Evolutionary conservation across 2,113 vertebrate genomes (phyloP), one percentile per base, ranked within the genome.

Genomic region (Lophius piscatorius): DNA sequence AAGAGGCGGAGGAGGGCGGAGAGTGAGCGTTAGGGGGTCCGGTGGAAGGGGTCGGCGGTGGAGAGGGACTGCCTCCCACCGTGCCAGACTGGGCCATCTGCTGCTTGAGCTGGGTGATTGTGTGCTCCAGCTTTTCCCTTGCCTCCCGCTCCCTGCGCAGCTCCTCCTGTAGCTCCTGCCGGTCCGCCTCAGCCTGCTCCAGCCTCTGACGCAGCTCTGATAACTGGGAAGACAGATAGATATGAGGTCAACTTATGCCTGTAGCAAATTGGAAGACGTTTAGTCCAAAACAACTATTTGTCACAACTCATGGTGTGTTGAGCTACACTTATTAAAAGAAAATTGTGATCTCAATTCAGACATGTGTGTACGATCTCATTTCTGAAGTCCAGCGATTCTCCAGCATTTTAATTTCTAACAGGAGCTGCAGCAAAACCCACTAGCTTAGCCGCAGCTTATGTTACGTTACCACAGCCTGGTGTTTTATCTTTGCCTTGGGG

Each of bases 161-260:
- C 63, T 98, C 96, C 47, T 96, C 96, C 49, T 98, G 96, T 64
- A 98, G 94, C 66, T 98, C 95, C 81, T 93, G 92, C n/a, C 97
- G 92, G 22, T 98, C 97, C 0, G 93, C 92, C 87, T 98, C 96
- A 0, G 96, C 96, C 0, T 91, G 93, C 70, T 97, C 95, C 88
- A 99, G 40, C 63, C 96, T 91, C 85, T 93, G 93, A 38, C 93
- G 92, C 73, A 98, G 66, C 76, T 98, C 95, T 22, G 93, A 93
- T 76, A 99, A 86, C 97, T 99, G 5, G 29, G n/a, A 49, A 36
- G 14, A 26, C 24, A 31, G 34, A 29, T 9, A 26, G 38, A 54
- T 4, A 40, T 8, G 24, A 67, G 57, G 52, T 61, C 33, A 48
- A 39, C 26, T 14, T 50, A 7, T 44, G 68, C 41, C 26, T 22